A percentile compares a stretch with the other conserved stretches of the same genome.
phyloP scores from a whole-genome alignment of 2,113 vertebrate species.

The cattle (Bos taurus) region DNA sequence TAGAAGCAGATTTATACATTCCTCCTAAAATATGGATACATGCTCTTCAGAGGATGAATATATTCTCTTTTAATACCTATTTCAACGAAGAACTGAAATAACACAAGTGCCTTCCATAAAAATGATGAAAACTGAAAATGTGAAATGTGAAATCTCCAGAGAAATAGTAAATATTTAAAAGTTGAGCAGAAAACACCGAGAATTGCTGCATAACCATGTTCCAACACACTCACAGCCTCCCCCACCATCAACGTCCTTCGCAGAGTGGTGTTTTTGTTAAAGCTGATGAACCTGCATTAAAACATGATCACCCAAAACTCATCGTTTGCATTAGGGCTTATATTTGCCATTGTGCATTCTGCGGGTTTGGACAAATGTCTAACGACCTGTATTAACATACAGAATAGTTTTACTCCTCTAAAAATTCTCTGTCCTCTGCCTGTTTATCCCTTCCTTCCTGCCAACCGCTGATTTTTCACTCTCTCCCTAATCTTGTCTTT shows the following conservation, averaged over 20 bases:
- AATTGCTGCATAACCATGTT: neutral
- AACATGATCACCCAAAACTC: too few species aligned
- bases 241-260: neutral
- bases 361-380: neutral
- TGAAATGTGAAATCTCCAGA: neutral
- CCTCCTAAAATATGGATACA: neutral
- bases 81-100: neutral
- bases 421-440: neutral
- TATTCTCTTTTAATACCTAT: neutral
- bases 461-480: neutral
- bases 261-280: neutral
- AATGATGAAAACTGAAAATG: neutral
- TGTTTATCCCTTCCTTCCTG: neutral
- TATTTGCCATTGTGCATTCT: neutral
- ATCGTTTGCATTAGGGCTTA: neutral
- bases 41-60: neutral
- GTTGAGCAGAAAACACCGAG: neutral
- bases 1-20: neutral
- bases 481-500: neutral
- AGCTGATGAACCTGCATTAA: neutral
- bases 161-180: constrained; percentile 32
- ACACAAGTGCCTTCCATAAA: neutral
- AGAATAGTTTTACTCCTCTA: neutral
- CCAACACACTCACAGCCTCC: too few species aligned
- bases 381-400: neutral